Evolutionary conservation across 2,797 vertebrate species (phyloP), one percentile per base, ranked within the genome.

Genomic region (Tapirus indicus): DNA sequence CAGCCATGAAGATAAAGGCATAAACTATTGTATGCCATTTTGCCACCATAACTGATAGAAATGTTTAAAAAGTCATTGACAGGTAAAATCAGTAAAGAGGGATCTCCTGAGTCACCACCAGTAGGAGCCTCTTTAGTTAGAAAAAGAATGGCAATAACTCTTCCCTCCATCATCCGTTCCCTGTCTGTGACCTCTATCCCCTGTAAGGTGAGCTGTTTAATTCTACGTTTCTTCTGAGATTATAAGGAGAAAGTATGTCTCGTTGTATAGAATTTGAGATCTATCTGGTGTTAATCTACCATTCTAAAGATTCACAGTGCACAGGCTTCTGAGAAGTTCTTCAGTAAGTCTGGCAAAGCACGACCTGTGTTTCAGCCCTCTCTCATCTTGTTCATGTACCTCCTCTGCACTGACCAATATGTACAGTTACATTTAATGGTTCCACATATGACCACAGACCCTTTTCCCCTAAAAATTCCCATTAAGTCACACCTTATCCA

Each of bases 51-150:
- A 56, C 16, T 44, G n/a, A 77, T 35, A 85, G 35, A 74, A 92
- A 82, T 93, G n/a, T 60, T 97, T 93, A 79, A 88, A 96, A 74
- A 89, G 10, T 62, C 56, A 75, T 75, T 94, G 27, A 68, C 4
- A 72, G 25, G 11, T 56, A 89, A 93, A 79, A 47, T 8, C 35
- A 78, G 23, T 66, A 66, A 32, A 8, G 41, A 82, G 21, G 4
- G 23, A 62, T 78, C 16, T 62, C 78, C 35, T 41, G 44, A 94
- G 54, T 20, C 35, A 88, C 29, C 12, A 32, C 35, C 47, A 93
- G 12, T 21, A 77, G 91, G 17, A 95, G 23, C 38, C 7, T 52
- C 32, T 56, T 84, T 78, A 66, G 4, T 69, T 69, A 94, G 60
- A 86, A 44, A 79, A 91, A 83, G 20, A 91, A 69, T 4, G 12